phyloP scores from a whole-genome alignment of 2,888 invertebrate genomes.

The Drosophila macrospina region DNA sequence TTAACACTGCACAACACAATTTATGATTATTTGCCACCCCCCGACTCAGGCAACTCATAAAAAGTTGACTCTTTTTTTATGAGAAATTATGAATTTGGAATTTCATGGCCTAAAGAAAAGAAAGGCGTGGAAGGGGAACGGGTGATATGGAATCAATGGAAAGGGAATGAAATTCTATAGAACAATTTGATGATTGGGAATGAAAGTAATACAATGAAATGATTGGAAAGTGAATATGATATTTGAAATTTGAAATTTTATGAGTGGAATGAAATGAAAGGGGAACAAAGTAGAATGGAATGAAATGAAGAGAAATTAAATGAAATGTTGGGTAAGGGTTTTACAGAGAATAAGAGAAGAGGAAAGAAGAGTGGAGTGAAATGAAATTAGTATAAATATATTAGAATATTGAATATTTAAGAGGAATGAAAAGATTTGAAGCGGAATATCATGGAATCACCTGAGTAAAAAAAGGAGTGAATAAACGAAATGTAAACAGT shows the following conservation, averaged over 20 bases:
- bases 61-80: not conserved
- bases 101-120: too few species aligned
- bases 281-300: not conserved
- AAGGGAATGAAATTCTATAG: not conserved
- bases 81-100: too few species aligned
- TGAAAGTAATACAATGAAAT: not conserved
- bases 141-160: not conserved
- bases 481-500: not conserved
- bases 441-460: not conserved
- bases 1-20: slow-evolving; percentile 40
- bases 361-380: not conserved
- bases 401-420: not conserved
- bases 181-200: too few species aligned
- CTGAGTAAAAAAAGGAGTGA: too few species aligned
- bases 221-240: too few species aligned
- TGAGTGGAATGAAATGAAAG: not conserved
- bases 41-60: not conserved
- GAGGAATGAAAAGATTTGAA: too few species aligned
- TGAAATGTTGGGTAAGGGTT: not conserved
- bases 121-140: not conserved
- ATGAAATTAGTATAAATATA: not conserved
- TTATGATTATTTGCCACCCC: not conserved
- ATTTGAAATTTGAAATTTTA: too few species aligned
- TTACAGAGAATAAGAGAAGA: not conserved
- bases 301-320: not conserved